phyloP scores from a whole-genome alignment of 2,113 vertebrate species.

The Gasterosteus nipponicus region DNA sequence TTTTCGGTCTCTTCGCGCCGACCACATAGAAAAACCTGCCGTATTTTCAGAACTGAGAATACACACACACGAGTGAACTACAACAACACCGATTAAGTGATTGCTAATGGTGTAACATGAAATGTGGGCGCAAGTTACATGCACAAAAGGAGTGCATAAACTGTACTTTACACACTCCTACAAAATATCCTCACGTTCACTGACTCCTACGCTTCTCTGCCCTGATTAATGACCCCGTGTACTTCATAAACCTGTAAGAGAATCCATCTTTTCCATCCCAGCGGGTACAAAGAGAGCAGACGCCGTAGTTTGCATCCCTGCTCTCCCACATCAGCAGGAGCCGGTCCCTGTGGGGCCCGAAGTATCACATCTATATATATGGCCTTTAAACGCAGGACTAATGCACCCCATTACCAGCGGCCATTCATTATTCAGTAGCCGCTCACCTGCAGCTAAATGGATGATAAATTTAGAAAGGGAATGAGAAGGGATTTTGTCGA shows the following conservation, averaged over 20 bases:
- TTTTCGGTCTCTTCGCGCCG: conserved; percentile 17
- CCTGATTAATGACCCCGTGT: not conserved
- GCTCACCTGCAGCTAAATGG: conserved; percentile 78
- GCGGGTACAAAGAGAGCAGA: not conserved
- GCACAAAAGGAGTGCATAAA: not conserved
- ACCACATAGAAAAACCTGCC: conserved; percentile 70
- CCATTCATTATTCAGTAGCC: conserved; percentile 79
- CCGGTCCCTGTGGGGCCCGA: conserved; percentile 48
- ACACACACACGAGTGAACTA: not conserved
- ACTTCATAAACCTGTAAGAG: conserved; percentile 1
- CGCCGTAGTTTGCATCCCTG: conserved; percentile 7
- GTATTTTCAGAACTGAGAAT: conserved; percentile 44
- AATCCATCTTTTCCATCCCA: not conserved
- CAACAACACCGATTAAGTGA: conserved; percentile 26
- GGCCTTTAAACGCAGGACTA: conserved; percentile 71
- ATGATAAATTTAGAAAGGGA: conserved; percentile 70
- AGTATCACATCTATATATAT: conserved; percentile 75
- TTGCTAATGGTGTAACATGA: not conserved
- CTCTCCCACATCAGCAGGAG: conserved; percentile 29
- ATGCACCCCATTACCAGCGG: conserved; percentile 74
- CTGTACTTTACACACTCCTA: no score
- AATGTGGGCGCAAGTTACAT: not conserved
- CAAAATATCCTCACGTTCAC: not conserved
- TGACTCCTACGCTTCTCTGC: not conserved
- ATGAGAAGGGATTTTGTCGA: conserved; percentile 40